These are phyloP conservation scores for Pristionchus maxplancki DNA, from an alignment of 2,888 invertebrate species.

Conservation along the genomic window DNA sequence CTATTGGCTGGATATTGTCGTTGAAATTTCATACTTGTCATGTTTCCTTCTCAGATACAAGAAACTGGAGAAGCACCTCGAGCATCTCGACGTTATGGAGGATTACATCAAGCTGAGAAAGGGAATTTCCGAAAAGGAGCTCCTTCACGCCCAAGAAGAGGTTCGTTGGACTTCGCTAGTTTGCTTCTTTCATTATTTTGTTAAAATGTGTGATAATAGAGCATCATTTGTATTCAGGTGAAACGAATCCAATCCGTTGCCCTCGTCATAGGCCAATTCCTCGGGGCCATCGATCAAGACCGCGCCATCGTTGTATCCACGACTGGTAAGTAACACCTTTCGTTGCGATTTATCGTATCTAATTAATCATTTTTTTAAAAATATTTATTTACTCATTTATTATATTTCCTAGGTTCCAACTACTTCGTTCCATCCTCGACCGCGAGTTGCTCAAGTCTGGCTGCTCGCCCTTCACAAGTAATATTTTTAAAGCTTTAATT, in stretches of 20 bases:
- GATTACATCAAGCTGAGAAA: conserved; percentile 99
- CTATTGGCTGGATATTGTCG: neutral
- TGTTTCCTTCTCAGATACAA: conserved; percentile 78
- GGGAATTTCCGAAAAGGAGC: conserved; percentile 97
- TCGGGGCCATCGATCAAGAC: conserved; percentile 99
- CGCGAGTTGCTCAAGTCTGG: conserved; percentile 96
- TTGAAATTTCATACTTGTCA: neutral
- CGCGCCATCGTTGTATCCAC: conserved; percentile 99
- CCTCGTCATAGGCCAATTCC: conserved; percentile 97
- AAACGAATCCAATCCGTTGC: conserved; percentile 99
- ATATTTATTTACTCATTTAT: neutral
- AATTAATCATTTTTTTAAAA: no score
- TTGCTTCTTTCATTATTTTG: neutral
- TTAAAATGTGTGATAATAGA: no score
- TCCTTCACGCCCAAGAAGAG: conserved; percentile 92
- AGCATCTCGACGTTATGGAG: conserved; percentile 98
- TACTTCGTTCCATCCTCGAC: conserved; percentile 99
- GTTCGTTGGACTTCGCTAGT: conserved; percentile 59
- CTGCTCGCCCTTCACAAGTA: conserved; percentile 95
- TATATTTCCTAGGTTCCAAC: conserved; percentile 86
- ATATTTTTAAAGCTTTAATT: neutral
- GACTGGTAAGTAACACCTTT: conserved; percentile 82
- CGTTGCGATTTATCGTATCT: no score
- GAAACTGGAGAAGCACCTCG: conserved; percentile 95
- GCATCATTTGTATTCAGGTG: conserved; percentile 82